phyloP scores from a whole-genome alignment of 2,888 invertebrate species.

The Tachina lurida region DNA sequence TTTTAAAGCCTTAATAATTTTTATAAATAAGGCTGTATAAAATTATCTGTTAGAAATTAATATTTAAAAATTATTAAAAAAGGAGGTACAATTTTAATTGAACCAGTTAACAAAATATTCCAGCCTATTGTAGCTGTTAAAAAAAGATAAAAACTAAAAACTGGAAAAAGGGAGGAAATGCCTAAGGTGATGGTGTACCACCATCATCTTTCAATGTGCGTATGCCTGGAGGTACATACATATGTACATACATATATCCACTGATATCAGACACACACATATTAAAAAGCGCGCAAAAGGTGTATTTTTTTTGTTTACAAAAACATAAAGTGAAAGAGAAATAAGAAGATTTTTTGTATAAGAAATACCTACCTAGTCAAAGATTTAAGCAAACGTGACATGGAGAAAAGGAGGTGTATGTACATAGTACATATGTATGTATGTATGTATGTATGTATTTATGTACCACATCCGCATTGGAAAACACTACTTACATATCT shows the following conservation, averaged over 20 bases:
- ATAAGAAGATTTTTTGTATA: constrained; percentile 4
- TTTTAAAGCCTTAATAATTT: no score
- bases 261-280: not conserved
- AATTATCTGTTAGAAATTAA: no score
- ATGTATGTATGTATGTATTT: not conserved
- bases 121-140: not conserved
- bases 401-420: not conserved
- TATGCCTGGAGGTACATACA: no score
- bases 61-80: no score
- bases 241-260: no score
- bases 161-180: constrained; percentile 51
- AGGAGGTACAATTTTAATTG: not conserved
- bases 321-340: constrained; percentile 26
- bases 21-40: no score
- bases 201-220: no score
- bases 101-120: not conserved
- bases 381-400: not conserved
- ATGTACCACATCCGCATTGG: not conserved
- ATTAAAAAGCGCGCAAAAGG: constrained; percentile 42
- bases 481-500: not conserved
- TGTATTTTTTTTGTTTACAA: constrained; percentile 39
- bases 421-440: not conserved
- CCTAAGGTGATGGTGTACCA: constrained; percentile 37
- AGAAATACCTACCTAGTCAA: not conserved
- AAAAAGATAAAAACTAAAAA: not conserved